Percentiles rank a stretch among this genome's conserved stretches.
Evolutionary conservation across 2,113 vertebrate genomes (phyloP).

Genomic region (Phyllostomus discolor): DNA sequence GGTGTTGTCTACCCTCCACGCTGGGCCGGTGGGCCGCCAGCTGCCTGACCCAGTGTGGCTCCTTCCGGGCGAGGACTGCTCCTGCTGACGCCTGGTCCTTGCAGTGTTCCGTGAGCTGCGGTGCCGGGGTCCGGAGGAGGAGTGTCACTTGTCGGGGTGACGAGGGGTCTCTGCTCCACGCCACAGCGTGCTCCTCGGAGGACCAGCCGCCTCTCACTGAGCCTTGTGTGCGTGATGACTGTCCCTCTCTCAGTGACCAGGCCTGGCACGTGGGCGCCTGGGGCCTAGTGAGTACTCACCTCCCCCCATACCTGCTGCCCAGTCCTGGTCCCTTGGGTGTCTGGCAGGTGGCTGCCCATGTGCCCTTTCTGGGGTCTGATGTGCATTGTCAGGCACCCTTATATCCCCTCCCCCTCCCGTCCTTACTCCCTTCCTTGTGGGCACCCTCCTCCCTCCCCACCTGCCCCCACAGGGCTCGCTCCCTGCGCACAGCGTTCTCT

Average conservation of each 20-base stretch:
- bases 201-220: slow-evolving; percentile 79
- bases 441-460: accelerated
- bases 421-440: neutral
- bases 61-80: accelerated
- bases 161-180: slow-evolving; percentile 79
- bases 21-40: neutral
- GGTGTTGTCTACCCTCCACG: neutral
- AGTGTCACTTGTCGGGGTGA: slow-evolving; percentile 83
- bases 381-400: accelerated
- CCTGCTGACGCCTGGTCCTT: slow-evolving; percentile 3
- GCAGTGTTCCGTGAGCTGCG: slow-evolving; percentile 93
- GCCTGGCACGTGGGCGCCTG: slow-evolving; percentile 91
- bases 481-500: neutral
- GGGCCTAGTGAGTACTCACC: slow-evolving; percentile 86
- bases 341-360: neutral
- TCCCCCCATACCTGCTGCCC: accelerated
- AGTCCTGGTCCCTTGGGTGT: neutral
- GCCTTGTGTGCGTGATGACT: slow-evolving; percentile 82
- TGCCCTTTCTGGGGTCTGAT: too few species aligned
- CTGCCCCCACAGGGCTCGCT: neutral
- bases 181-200: slow-evolving; percentile 80
- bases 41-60: neutral
- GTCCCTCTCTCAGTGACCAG: slow-evolving; percentile 72
- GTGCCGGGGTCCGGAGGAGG: slow-evolving; percentile 88
- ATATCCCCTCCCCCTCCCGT: neutral